phyloP scores from a whole-genome alignment of 2,888 invertebrate species.

The Hypsopygia costalis region DNA sequence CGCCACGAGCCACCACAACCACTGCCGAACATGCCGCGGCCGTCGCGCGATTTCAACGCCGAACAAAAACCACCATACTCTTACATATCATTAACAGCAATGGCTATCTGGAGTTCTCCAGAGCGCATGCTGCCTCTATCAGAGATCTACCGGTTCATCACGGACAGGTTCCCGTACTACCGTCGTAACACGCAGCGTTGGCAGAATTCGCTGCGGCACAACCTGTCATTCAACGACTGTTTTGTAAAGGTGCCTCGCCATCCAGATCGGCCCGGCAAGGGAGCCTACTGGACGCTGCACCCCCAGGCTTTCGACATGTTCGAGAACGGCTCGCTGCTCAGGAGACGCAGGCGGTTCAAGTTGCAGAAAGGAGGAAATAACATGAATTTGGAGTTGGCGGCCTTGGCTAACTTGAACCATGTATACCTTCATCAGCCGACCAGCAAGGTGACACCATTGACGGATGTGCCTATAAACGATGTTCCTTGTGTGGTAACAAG shows the following conservation, averaged over 20 bases:
- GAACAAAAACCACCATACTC: constrained; percentile 98
- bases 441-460: constrained; percentile 31
- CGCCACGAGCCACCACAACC: constrained; percentile 87
- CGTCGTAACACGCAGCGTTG: constrained; percentile 93
- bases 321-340: constrained; percentile 84
- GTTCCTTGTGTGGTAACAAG: constrained; percentile 19
- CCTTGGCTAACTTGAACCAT: constrained; percentile 86
- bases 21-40: constrained; percentile 89
- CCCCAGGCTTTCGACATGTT: constrained; percentile 91
- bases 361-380: constrained; percentile 84
- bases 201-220: constrained; percentile 93
- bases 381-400: constrained; percentile 86
- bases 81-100: constrained; percentile 96
- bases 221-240: constrained; percentile 94
- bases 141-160: constrained; percentile 93
- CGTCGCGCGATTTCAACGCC: constrained; percentile 95
- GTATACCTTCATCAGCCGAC: constrained; percentile 79
- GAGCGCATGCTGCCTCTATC: constrained; percentile 93
- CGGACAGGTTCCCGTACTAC: constrained; percentile 94
- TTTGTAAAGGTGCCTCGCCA: constrained; percentile 88
- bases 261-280: constrained; percentile 90
- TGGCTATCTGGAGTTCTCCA: constrained; percentile 97
- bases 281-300: constrained; percentile 92
- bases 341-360: constrained; percentile 91
- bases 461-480: constrained; percentile 27